Evolutionary conservation across 1,140 invertebrate genomes (phyloP).

Genomic region (Acyrthosiphon pisum): DNA sequence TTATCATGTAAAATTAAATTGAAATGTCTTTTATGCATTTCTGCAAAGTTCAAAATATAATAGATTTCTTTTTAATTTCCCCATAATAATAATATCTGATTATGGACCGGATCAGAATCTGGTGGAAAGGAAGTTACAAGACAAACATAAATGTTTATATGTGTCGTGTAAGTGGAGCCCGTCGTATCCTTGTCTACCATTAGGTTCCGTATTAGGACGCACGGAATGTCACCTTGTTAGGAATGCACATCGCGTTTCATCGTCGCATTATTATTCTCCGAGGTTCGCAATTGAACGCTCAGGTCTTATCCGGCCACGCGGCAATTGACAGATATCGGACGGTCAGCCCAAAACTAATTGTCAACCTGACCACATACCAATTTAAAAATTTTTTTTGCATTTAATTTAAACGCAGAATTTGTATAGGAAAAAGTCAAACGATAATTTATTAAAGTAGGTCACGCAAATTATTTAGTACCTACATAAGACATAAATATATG

Average conservation of each 20-base stretch:
- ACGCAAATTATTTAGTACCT: background rate
- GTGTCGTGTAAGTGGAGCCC: slow-evolving; percentile 37
- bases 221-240: slow-evolving; percentile 56
- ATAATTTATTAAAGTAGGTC: background rate
- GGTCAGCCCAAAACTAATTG: slow-evolving; percentile 36
- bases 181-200: slow-evolving; percentile 34
- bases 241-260: slow-evolving; percentile 52
- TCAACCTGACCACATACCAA: background rate
- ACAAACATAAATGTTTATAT: slow-evolving; percentile 25
- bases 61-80: background rate
- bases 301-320: slow-evolving; percentile 37
- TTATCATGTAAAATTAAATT: background rate
- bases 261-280: slow-evolving; percentile 47
- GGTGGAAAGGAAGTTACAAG: slow-evolving; percentile 24
- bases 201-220: slow-evolving; percentile 43
- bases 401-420: background rate
- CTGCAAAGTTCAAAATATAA: background rate
- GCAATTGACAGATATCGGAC: slow-evolving; percentile 37
- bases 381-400: background rate
- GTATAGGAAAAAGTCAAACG: background rate
- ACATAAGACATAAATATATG: background rate
- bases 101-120: slow-evolving; percentile 39
- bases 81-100: background rate
- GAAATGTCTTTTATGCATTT: background rate
- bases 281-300: slow-evolving; percentile 30